These are phyloP conservation scores for Neoaliturus tenellus DNA, from an alignment of 2,888 invertebrate species.

Conservation along the genomic window DNA sequence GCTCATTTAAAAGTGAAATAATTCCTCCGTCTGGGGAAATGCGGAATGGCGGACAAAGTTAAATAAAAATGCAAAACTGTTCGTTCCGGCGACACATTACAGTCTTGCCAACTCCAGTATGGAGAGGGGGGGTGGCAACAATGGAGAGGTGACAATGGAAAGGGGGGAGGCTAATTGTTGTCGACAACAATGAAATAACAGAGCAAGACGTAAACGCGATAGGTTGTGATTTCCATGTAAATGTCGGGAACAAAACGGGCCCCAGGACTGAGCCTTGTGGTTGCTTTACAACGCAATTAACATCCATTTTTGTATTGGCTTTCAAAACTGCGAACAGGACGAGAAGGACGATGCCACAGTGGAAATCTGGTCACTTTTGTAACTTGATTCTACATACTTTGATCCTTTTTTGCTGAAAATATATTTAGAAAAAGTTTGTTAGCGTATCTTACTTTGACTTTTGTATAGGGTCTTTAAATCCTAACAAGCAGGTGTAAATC, in stretches of 20 bases:
- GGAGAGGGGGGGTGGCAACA: not conserved
- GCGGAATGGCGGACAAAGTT: slow-evolving; percentile 13
- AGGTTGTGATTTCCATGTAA: slow-evolving; percentile 5
- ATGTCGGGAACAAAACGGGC: not conserved
- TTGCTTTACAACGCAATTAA: not conserved
- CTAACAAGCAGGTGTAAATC: too few relatives aligned
- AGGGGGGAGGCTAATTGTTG: not conserved
- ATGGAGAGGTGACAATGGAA: too few relatives aligned
- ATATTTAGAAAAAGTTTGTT: too few relatives aligned
- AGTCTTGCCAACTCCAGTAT: not conserved
- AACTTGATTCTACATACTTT: not conserved
- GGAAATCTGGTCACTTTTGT: not conserved
- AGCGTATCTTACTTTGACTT: too few relatives aligned
- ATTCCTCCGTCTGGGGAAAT: slow-evolving; percentile 45
- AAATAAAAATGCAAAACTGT: slow-evolving; percentile 45
- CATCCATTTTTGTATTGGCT: not conserved
- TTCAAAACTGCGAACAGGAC: not conserved
- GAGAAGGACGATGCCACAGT: not conserved
- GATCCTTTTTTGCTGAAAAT: not conserved
- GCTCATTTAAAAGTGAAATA: slow-evolving; percentile 51
- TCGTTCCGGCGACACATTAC: not conserved
- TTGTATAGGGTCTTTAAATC: too few relatives aligned
- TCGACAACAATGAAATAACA: not conserved
- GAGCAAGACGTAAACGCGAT: not conserved
- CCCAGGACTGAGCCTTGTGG: not conserved